A percentile compares a stretch with the other conserved stretches of the same genome.
phyloP scores from a whole-genome alignment of 2,888 invertebrate species.

The Ligdia adustata region DNA sequence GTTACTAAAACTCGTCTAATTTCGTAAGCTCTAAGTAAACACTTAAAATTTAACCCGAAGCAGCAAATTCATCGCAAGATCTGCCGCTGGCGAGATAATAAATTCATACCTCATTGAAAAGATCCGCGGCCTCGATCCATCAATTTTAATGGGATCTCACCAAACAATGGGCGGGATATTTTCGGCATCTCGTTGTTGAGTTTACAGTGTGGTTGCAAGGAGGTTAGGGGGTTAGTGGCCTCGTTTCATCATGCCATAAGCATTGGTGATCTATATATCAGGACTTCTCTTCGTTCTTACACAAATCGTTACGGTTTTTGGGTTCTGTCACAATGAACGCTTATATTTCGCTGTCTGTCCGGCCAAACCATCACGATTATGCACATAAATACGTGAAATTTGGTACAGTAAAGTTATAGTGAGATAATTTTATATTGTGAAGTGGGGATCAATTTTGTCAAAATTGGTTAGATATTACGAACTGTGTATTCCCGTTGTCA shows the following conservation, averaged over 20 bases:
- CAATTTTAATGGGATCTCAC: conserved; percentile 33
- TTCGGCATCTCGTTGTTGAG: conserved; percentile 25
- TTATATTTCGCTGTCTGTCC: too few relatives aligned
- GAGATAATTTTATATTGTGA: too few relatives aligned
- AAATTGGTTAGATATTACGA: too few relatives aligned
- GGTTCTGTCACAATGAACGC: too few relatives aligned
- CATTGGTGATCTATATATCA: too few relatives aligned
- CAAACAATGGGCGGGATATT: conserved; percentile 34
- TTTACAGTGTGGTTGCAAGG: conserved; percentile 25
- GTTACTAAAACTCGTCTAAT: neutral
- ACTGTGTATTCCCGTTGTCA: too few relatives aligned
- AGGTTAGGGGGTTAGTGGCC: conserved; percentile 22
- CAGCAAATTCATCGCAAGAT: conserved; percentile 15
- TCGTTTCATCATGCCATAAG: conserved; percentile 19
- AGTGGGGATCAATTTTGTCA: too few relatives aligned
- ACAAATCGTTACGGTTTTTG: too few relatives aligned
- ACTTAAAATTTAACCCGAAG: neutral
- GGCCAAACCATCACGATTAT: too few relatives aligned
- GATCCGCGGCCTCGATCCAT: conserved; percentile 32
- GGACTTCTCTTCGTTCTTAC: too few relatives aligned
- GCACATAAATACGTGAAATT: too few relatives aligned
- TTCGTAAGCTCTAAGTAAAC: neutral
- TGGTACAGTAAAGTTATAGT: too few relatives aligned
- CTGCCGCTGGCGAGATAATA: conserved; percentile 19
- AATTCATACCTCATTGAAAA: conserved; percentile 28